Evolutionary conservation across 2,888 invertebrate species (phyloP), one percentile per base, ranked within the genome.

Genomic region (Neoaliturus tenellus): DNA sequence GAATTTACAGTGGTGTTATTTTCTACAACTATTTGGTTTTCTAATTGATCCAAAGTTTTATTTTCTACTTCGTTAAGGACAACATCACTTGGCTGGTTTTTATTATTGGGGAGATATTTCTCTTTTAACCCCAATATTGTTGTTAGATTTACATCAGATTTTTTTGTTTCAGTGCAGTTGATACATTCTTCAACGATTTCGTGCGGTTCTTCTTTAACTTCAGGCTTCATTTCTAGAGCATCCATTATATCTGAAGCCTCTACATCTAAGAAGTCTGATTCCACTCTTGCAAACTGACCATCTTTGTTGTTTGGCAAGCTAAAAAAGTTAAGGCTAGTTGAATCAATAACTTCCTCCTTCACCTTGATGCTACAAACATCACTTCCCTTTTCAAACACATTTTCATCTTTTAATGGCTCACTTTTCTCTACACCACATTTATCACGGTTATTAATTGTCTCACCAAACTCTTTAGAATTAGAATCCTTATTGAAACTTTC

Each of bases 161-260:
- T 51, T 14, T 14, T 44, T 44, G 8, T 44, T 23, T 23, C 51
- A 2, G 23, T 2, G 4, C 5, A 5, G n/a, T 51, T 8, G 8
- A 23, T 51, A 51, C n/a, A 10, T 23, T 23, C 10, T 51, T 23
- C 23, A 51, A 23, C 4, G 10, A 23, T 51, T 51, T 51, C 51
- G 20, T 51, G 20, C 8, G 51, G 4, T 51, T 51, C 67, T 48
- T 48, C 58, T 67, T 33, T 31, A 20, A 39, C 17, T 71, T 71
- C 71, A 10, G 14, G 20, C 17, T 71, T 71, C 5, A 71, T 71
- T 39, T 31, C 71, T 12, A 71, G 28, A 35, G 33, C 71, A 71
- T 71, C 71, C 35, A 71, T 39, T 3, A 71, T 20, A 71, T 71
- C 71, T 3, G 39, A 71, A 39, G 71, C 28, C 39, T 71, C 39